Conservation (phyloP, 1,140 invertebrate species). For the Brachionus koreanus region DNA sequence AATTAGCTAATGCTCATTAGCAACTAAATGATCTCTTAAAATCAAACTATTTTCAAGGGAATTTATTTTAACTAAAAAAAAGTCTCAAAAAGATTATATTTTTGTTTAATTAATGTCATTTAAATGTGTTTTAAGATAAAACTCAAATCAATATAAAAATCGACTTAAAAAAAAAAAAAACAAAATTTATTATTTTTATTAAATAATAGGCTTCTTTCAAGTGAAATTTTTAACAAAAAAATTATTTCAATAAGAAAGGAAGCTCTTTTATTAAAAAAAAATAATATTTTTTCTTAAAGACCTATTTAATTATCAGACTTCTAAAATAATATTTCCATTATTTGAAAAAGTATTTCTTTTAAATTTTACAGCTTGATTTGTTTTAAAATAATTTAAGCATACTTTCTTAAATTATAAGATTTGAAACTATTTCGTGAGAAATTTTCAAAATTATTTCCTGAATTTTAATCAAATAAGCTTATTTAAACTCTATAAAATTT, state of each 20-base stretch:
- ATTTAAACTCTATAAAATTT: background rate
- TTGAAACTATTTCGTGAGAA: background rate
- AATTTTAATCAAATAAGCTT: background rate
- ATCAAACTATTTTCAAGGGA: too few relatives aligned
- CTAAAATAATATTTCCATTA: background rate
- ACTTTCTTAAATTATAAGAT: background rate
- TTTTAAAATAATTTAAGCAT: background rate
- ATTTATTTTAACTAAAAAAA: too few relatives aligned
- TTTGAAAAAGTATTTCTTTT: background rate
- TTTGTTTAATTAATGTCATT: too few relatives aligned
- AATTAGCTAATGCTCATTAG: too few relatives aligned
- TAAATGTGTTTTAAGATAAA: too few relatives aligned
- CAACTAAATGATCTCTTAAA: too few relatives aligned
- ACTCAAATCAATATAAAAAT: too few relatives aligned
- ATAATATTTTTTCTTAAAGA: background rate
- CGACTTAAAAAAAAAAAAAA: background rate
- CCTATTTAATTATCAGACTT: background rate
- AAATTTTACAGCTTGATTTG: background rate
- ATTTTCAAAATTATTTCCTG: background rate
- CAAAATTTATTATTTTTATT: background rate
- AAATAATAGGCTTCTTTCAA: background rate
- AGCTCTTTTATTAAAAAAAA: background rate
- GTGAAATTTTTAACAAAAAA: background rate
- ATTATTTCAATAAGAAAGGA: background rate
- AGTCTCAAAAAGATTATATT: too few relatives aligned